phyloP scores from a whole-genome alignment of 2,797 vertebrate genomes.

The Myotis daubentonii region DNA sequence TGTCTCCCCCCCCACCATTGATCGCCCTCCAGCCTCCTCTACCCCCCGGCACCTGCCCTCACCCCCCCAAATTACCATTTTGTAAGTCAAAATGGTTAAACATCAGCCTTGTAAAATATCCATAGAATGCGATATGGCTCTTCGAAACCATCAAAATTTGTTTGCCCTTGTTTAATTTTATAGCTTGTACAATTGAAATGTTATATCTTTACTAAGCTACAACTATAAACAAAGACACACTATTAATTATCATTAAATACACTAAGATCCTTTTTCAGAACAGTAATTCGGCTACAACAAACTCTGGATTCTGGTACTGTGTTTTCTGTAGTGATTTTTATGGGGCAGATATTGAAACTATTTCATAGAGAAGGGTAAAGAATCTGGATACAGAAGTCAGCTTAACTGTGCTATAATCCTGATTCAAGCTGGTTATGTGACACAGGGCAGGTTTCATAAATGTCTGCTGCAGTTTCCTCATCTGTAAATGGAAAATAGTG shows the following conservation, averaged over 20 bases:
- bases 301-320: neutral
- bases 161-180: neutral
- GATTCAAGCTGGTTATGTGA: neutral
- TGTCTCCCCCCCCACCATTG: too few relatives aligned
- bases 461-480: neutral
- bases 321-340: neutral
- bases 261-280: slow-evolving; percentile 11
- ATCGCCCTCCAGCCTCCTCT: too few relatives aligned
- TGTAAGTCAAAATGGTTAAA: neutral
- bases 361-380: neutral
- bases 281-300: neutral
- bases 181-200: neutral
- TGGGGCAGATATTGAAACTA: neutral
- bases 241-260: neutral
- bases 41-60: too few relatives aligned
- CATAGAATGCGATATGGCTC: neutral
- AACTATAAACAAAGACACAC: neutral
- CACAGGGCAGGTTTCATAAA: neutral
- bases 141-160: neutral
- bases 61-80: neutral
- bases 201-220: neutral
- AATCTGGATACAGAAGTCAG: neutral
- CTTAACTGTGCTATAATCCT: neutral
- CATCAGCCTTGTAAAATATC: neutral
- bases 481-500: neutral